Evolutionary conservation across 2,888 invertebrate genomes (phyloP), one percentile per base, ranked within the genome.

Genomic region (Lapara coniferarum): DNA sequence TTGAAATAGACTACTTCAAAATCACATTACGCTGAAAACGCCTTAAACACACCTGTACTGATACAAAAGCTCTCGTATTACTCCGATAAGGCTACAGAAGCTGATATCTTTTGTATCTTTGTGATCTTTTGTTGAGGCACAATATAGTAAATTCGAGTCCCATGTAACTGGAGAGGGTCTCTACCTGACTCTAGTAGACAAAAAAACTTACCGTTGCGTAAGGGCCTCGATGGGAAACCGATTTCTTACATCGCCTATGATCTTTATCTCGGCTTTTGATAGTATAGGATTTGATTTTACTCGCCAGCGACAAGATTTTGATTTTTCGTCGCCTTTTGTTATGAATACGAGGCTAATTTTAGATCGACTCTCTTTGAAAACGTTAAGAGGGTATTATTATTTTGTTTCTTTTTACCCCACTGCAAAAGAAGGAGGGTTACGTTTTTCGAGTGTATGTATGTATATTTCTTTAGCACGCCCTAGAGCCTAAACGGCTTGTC

Each of bases 91-190:
- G 91, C 88, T 91, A 89, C 93, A 91, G 93, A 85, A 93, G 93
- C 91, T 83, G 91, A 90, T 92, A 87, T 19, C 56, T 56, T 25
- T 56, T 56, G 86, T 84, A 87, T 90, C 92, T 89, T 92, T 93
- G 90, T 92, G 83, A 83, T 77, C 90, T 85, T 87, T 93, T 92
- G 91, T 92, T 88, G 75, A 72, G 76, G 76, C 74, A 93, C 93
- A 93, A 93, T 91, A 89, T 89, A 91, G 91, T 93, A 92, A 93
- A 91, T 92, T 92, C 91, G 90, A 91, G 91, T 91, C 92, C 89
- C 87, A 89, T 89, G 88, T 66, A 67, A 67, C 55, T 19, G 16
- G 67, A 67, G 56, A 67, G 63, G 63, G 63, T 19, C 63, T 46
- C 59, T 91, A 93, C 93, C 93, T 93, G 93, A 88, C 89, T 89